Percentiles rank a stretch among this genome's conserved stretches.
Conservation (phyloP, 1,140 invertebrate species). For the Drosophila pandora region DNA sequence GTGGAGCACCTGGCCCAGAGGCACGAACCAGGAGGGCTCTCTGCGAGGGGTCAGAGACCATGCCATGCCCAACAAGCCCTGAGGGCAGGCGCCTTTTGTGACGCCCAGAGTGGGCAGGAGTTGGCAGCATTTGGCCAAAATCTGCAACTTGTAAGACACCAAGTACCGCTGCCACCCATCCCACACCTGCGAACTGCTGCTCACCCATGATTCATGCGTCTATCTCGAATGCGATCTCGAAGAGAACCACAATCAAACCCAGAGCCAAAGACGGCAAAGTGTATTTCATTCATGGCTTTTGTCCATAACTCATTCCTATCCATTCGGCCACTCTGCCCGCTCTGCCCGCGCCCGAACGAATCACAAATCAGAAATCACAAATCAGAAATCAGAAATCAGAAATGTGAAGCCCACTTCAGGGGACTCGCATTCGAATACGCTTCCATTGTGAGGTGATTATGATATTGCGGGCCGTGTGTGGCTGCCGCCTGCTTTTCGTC, state of each 20-base stretch:
- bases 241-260: constrained; percentile 1
- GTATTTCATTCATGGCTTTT: constrained; percentile 3
- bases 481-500: constrained; percentile 17
- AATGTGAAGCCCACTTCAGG: constrained; percentile 23
- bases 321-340: constrained; percentile 6
- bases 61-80: too few relatives aligned
- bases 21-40: too few relatives aligned
- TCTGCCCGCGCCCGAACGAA: constrained; percentile 15
- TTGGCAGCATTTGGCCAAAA: too few relatives aligned
- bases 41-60: too few relatives aligned
- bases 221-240: constrained; percentile 1
- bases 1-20: too few relatives aligned
- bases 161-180: too few relatives aligned
- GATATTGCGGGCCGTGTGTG: constrained; percentile 11
- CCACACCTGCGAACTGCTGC: background rate
- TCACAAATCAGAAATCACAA: background rate
- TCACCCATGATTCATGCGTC: background rate
- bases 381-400: constrained; percentile 2
- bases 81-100: too few relatives aligned
- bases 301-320: constrained; percentile 13
- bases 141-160: too few relatives aligned
- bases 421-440: background rate
- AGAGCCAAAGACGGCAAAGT: constrained; percentile 2
- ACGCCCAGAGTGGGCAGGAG: too few relatives aligned
- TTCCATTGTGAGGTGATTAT: constrained; percentile 27